Evolutionary conservation across 2,113 vertebrate genomes (phyloP).

Genomic region (Cyrtonyx montezumae): DNA sequence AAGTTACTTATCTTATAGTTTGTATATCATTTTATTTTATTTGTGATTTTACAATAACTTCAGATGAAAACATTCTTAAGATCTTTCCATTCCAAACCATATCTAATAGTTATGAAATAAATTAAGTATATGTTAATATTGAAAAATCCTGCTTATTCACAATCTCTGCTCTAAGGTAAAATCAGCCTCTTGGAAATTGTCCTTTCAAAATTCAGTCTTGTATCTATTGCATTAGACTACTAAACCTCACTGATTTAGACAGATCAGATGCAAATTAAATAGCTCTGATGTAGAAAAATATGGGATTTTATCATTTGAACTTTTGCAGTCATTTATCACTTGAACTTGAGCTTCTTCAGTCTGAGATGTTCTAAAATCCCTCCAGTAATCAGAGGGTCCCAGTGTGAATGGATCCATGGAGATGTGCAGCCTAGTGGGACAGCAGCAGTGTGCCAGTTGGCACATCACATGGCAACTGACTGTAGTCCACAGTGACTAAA

Average conservation of each 20-base stretch:
- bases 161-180: neutral
- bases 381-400: neutral
- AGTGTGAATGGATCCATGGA: neutral
- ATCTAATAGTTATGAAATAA: neutral
- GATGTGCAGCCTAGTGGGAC: fast-evolving
- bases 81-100: neutral
- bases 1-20: neutral
- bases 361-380: neutral
- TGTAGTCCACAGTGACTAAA: neutral
- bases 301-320: neutral
- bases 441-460: neutral
- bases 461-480: neutral
- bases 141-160: neutral
- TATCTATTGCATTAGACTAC: neutral
- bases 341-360: neutral
- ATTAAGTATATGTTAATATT: neutral
- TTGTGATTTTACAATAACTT: neutral
- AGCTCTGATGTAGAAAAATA: neutral
- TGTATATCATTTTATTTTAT: neutral
- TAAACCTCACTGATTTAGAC: neutral
- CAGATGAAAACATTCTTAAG: neutral
- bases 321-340: neutral
- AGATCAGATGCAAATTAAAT: neutral
- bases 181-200: neutral
- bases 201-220: neutral